Conservation (phyloP, 1,140 invertebrate genomes). For the Microplitis mediator region DNA sequence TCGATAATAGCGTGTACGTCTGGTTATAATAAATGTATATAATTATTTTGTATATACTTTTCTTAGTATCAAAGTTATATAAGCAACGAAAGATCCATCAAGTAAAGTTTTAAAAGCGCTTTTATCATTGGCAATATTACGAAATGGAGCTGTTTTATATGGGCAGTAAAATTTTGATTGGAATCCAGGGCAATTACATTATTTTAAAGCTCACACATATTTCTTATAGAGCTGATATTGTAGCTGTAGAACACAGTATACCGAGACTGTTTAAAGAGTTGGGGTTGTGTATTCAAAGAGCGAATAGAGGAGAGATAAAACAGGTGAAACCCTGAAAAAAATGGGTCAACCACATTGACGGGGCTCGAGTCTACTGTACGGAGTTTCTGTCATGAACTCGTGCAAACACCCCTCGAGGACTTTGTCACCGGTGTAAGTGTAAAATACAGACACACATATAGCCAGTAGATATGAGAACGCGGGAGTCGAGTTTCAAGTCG, state of each 20-base stretch:
- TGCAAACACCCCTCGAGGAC: constrained; percentile 7
- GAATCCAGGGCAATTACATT: constrained; percentile 39
- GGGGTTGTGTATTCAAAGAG: constrained; percentile 37
- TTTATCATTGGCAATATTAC: too few relatives aligned
- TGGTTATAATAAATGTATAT: too few relatives aligned
- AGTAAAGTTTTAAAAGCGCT: too few relatives aligned
- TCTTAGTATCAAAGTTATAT: too few relatives aligned
- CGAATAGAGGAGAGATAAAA: constrained; percentile 39
- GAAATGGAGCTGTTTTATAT: too few relatives aligned
- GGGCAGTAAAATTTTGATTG: constrained; percentile 45
- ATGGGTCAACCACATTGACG: constrained; percentile 37
- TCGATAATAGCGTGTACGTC: too few relatives aligned
- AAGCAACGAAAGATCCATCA: too few relatives aligned
- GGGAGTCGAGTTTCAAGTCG: constrained; percentile 45
- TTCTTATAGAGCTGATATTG: neutral
- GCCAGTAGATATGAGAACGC: constrained; percentile 1
- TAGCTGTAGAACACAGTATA: constrained; percentile 23
- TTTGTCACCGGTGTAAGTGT: neutral
- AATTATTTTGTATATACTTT: too few relatives aligned
- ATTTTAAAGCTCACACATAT: constrained; percentile 21
- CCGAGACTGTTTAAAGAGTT: constrained; percentile 17
- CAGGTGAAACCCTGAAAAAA: constrained; percentile 43
- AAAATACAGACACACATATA: constrained; percentile 30
- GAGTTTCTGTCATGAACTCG: neutral
- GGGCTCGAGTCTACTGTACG: neutral